Evolutionary conservation across 2,797 vertebrate species (phyloP), one percentile per base, ranked within the genome.

Genomic region (Distichodus sexfasciatus): DNA sequence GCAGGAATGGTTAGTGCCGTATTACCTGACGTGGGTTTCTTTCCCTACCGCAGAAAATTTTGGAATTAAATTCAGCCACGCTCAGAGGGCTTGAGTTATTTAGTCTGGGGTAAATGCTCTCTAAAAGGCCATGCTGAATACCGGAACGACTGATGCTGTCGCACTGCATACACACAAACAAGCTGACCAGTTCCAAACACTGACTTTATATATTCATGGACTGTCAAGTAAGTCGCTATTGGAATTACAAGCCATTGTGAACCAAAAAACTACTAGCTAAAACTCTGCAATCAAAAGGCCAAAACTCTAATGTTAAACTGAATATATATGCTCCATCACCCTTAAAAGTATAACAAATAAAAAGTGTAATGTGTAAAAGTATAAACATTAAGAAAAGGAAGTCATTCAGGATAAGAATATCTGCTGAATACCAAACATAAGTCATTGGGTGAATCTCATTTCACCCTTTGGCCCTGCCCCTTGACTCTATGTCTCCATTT

Each of bases 11-110:
- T 75, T 61, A 43, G 64, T 55, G 64, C 47, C 68, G 41, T 75
- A 71, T 72, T 65, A 78, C 59, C 72, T 69, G 60, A 74, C 68
- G 58, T 50, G 19, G 19, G 69, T 51, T 19, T 60, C 69, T 60
- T 58, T 60, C 47, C 55, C 63, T 68, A 59, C 59, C 10, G n/a
- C 72, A 40, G 58, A 64, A 61, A 55, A 67, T 68, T 71, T 54
- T 66, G 14, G 53, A 71, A 71, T 71, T 74, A 67, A 68, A 74
- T 77, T 68, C 76, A 64, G 63, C 58, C 62, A 70, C 40, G 62
- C 66, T 66, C 46, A n/a, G 29, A 46, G 69, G 69, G 57, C 55
- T 38, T 21, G 55, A 75, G 68, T 74, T 70, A 73, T 73, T 62
- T 62, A 67, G 66, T 40, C 55, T 19, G 58, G 43, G 36, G 58